Percentiles rank a stretch among this genome's conserved stretches.
Conservation (phyloP, 2,888 invertebrate species). For the Drosophila dives region DNA sequence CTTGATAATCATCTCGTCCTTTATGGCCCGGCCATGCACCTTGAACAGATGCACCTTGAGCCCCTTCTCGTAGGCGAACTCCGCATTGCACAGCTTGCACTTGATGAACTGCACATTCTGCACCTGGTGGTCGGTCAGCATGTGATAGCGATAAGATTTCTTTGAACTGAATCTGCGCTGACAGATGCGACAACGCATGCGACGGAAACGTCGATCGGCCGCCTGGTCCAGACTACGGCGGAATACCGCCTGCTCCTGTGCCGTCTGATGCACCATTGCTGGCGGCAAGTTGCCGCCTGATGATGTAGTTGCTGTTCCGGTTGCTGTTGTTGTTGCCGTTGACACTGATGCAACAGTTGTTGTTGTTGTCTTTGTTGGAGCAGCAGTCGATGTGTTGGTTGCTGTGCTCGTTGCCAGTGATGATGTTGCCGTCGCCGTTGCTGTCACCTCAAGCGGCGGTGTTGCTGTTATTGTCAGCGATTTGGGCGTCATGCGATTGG, state of each 20-base stretch:
- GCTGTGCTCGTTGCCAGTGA: not conserved
- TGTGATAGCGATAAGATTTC: conserved; percentile 84
- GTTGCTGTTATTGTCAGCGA: conserved; percentile 72
- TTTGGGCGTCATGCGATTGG: conserved; percentile 69
- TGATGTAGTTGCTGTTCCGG: not conserved
- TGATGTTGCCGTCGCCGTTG: conserved; percentile 5
- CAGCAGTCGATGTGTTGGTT: conserved; percentile 2
- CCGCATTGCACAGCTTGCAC: conserved; percentile 84
- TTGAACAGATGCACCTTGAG: conserved; percentile 85
- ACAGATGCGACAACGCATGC: conserved; percentile 84
- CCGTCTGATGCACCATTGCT: conserved; percentile 66
- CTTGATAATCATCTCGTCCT: conserved; percentile 83
- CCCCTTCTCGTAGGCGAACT: conserved; percentile 85
- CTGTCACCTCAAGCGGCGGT: conserved; percentile 40
- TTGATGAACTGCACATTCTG: conserved; percentile 84
- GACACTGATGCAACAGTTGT: not conserved
- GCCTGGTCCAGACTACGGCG: conserved; percentile 82
- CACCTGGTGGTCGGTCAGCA: conserved; percentile 84
- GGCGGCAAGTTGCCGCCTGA: conserved; percentile 37
- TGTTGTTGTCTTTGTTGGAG: conserved; percentile 1
- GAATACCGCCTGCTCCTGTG: conserved; percentile 77
- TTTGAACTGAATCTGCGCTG: conserved; percentile 85
- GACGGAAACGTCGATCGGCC: conserved; percentile 82
- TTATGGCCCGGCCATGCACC: conserved; percentile 82
- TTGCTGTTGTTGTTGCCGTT: not conserved